Evolutionary conservation across 2,113 vertebrate species (phyloP).

Genomic region (Paedocypris sp.): DNA sequence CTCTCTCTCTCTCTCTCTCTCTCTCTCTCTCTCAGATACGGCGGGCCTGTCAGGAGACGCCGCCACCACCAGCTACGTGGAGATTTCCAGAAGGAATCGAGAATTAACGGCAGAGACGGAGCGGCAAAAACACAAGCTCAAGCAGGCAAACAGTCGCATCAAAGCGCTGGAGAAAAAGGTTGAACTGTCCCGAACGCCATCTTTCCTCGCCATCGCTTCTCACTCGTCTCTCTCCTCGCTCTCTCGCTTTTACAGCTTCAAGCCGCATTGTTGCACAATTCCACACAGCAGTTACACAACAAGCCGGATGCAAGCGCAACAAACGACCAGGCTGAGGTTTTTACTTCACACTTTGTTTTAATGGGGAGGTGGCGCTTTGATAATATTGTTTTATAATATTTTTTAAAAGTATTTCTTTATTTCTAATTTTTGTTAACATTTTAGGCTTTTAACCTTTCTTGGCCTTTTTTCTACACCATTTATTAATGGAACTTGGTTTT

Average conservation of each 20-base stretch:
- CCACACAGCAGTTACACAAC: not conserved
- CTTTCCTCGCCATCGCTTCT: not conserved
- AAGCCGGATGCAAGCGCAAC: not conserved
- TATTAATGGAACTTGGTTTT: too few relatives aligned
- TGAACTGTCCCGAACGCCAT: constrained; percentile 18
- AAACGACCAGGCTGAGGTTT: not conserved
- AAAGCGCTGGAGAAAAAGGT: constrained; percentile 83
- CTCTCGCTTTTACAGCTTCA: not conserved
- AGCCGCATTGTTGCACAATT: not conserved
- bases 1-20: too few relatives aligned
- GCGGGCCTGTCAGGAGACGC: constrained; percentile 69
- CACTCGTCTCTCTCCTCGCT: not conserved
- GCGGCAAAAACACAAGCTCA: constrained; percentile 65
- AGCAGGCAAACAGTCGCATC: constrained; percentile 64
- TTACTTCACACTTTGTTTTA: too few relatives aligned
- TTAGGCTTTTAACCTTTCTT: too few relatives aligned
- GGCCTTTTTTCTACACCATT: too few relatives aligned
- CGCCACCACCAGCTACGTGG: constrained; percentile 82
- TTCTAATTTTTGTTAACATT: too few relatives aligned
- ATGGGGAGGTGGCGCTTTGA: too few relatives aligned
- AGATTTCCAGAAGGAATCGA: constrained; percentile 81
- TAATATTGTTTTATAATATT: not conserved
- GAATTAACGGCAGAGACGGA: constrained; percentile 69
- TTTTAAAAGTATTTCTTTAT: too few relatives aligned
- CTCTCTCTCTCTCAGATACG: constrained; percentile 49